A percentile compares a stretch with the other conserved stretches of the same genome.
These are phyloP conservation scores for Chrysocyon brachyurus DNA, from an alignment of 2,797 vertebrate genomes.

Conservation along the genomic window DNA sequence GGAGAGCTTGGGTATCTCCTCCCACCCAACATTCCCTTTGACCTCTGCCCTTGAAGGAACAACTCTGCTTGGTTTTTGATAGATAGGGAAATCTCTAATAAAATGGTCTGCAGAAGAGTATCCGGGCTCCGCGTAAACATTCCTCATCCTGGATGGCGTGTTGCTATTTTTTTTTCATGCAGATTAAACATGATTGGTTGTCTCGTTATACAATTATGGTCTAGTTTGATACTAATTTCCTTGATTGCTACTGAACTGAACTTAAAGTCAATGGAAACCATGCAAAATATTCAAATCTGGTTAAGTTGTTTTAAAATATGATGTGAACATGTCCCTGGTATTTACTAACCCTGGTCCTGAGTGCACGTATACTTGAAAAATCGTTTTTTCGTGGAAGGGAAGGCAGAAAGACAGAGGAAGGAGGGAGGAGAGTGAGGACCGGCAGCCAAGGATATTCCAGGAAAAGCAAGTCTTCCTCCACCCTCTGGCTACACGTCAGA, in stretches of 20 bases:
- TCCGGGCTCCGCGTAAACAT: background rate
- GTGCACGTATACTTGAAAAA: background rate
- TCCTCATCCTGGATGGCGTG: background rate
- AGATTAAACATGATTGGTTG: background rate
- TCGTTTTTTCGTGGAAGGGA: background rate
- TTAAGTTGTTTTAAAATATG: background rate
- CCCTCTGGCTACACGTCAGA: background rate
- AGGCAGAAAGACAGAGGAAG: accelerated
- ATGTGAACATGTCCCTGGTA: background rate
- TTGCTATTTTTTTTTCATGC: background rate
- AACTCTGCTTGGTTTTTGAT: too few relatives aligned
- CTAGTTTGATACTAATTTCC: background rate
- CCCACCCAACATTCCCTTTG: background rate
- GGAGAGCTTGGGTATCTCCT: accelerated
- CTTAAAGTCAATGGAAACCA: background rate
- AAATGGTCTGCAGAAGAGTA: background rate
- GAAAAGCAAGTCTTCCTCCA: background rate
- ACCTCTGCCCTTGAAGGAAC: background rate
- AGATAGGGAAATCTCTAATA: background rate
- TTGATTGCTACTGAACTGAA: background rate
- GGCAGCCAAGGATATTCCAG: too few relatives aligned
- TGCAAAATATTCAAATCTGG: background rate
- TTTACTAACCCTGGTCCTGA: background rate
- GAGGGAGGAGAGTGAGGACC: background rate
- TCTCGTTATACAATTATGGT: background rate